These are phyloP conservation scores for Lasioglossum zephyrum DNA, from an alignment of 2,888 invertebrate species.

Conservation along the genomic window DNA sequence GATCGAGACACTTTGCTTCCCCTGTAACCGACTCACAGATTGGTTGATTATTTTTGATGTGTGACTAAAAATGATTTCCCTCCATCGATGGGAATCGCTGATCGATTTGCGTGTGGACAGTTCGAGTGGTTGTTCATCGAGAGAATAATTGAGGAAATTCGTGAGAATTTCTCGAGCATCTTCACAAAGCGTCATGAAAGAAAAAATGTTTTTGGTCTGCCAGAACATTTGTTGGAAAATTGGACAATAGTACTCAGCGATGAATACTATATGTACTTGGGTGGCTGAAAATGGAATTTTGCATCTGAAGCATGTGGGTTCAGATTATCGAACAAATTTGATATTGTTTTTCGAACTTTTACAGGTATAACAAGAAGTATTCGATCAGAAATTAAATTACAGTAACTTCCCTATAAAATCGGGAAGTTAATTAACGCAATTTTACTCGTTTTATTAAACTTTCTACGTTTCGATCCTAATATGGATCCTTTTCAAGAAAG, in stretches of 20 bases:
- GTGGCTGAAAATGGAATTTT: background rate
- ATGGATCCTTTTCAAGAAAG: no score
- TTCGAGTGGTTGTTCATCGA: background rate
- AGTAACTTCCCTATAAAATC: no score
- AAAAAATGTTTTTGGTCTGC: background rate
- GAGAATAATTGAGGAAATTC: background rate
- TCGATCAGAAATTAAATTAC: no score
- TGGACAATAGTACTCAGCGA: background rate
- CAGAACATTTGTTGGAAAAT: background rate
- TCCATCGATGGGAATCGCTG: no score
- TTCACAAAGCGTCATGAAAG: background rate
- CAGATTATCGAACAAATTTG: background rate
- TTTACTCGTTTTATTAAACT: no score
- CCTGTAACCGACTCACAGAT: conserved; percentile 1
- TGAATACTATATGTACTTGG: background rate
- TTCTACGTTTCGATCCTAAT: no score
- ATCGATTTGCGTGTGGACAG: background rate
- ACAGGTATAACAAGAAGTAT: background rate
- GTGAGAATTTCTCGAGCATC: background rate
- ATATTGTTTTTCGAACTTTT: background rate
- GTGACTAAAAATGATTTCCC: conserved; percentile 4
- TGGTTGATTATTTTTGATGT: background rate
- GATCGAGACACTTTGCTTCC: conserved; percentile 15
- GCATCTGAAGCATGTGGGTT: background rate
- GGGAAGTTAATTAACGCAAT: no score